Conservation (phyloP, 2,113 vertebrate species). For the Lutjanus erythropterus region DNA sequence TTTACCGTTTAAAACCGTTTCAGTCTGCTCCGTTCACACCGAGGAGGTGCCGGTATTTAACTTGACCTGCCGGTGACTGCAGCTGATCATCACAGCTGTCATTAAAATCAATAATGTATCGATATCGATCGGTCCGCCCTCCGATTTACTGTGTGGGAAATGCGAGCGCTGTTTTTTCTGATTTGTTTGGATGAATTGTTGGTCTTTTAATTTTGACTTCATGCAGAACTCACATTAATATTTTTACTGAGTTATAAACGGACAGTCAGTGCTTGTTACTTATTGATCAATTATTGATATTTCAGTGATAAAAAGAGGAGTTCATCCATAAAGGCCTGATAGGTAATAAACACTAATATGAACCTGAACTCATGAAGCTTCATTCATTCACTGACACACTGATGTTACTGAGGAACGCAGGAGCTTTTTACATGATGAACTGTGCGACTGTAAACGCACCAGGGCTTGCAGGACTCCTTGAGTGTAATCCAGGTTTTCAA, state of each 20-base stretch:
- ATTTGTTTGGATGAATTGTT: not conserved
- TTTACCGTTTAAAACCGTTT: not conserved
- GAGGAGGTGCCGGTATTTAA: not conserved
- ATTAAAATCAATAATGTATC: not conserved
- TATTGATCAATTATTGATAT: not conserved
- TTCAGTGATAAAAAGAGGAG: not conserved
- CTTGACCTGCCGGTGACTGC: not conserved
- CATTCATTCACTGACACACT: not conserved
- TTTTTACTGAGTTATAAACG: fast-evolving
- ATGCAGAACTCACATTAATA: no score
- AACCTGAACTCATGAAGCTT: not conserved
- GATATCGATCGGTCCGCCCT: not conserved
- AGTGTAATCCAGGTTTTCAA: not conserved
- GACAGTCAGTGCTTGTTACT: not conserved
- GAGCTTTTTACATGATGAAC: not conserved
- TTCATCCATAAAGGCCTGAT: not conserved
- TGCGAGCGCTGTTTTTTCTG: not conserved
- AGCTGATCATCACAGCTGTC: not conserved
- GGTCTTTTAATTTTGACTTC: not conserved
- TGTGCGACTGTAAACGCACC: not conserved
- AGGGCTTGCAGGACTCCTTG: not conserved
- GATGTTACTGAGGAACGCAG: conserved; percentile 7
- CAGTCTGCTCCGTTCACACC: no score
- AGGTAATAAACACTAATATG: not conserved
- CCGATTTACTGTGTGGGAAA: not conserved